Evolutionary conservation across 2,113 vertebrate genomes (phyloP), one percentile per base, ranked within the genome.

Genomic region (Campylorhamphus procurvoides): DNA sequence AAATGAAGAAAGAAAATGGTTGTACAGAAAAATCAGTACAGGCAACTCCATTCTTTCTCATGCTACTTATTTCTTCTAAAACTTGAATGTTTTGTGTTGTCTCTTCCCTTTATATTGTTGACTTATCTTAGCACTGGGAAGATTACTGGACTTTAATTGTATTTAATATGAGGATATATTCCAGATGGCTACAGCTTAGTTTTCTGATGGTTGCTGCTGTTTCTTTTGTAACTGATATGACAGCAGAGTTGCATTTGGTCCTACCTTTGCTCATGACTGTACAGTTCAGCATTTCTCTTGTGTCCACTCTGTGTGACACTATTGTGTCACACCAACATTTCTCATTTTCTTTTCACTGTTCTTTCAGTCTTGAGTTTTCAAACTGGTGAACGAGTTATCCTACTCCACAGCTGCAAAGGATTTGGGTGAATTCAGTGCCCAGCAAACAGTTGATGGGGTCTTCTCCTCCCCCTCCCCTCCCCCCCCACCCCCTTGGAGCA

Each of bases 401-500:
- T 60, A 6, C 39, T n/a, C 37, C 28, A 25, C 14, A 44, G 28
- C 62, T 80, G 29, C 59, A 63, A 28, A 72, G 35, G 15, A 40
- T 62, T 56, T 0, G 0, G 9, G 40, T 60, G 15, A 81, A 90
- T 62, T 90, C 46, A 31, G 3, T 52, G n/a, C 33, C 71, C 42
- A 53, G 13, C 29, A 53, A 69, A 59, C 4, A 69, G 23, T 3
- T 10, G 11, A 27, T 37, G 42, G 23, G 8, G 8, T 60, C 15
- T 50, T 37, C 37, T 37, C 37, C 40, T 14, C 40, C 40, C 40
- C 40, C 40, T 12, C 40, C 40, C 6, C 5, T n/a, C n/a, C n/a
- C 7, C 5, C 4, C 13, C 10, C 19, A 3, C 22, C 25, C 14
- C 0, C 25, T 46, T 59, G 42, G 19, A 56, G 50, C 12, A 8